Base-by-base conservation (phyloP, 2,888 invertebrate genomes). In the Drosophila siamana region DNA sequence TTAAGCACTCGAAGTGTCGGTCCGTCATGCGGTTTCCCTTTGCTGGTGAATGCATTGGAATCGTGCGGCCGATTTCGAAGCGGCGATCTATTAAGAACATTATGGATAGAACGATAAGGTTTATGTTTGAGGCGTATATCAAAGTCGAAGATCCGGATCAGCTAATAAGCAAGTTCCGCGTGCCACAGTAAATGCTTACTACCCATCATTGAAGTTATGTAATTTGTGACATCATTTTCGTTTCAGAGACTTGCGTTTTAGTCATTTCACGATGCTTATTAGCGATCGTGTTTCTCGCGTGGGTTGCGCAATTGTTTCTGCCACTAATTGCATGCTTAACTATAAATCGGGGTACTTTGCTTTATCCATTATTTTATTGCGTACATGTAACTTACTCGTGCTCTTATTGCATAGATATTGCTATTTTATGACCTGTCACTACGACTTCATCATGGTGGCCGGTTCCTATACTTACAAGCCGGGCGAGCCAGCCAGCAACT, bases 231-330 rank as follows among this genome's bases (percentile, higher is more conserved):
- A 1, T n/a, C 6, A 2, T 15, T 36, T 13, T 13, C 13, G 2
- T 11, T 26, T 38, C 26, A 52, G 52, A 7, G 40, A 52, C 26
- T 11, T n/a, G 15, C 11, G 1, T 5, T 11, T 11, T 4, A 16
- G n/a, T 0, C 16, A 5, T 2, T 61, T 78, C 7, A 36, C 60
- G 0, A 22, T 59, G 1, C 16, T 78, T 0, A 11, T 48, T 4
- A 77, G 19, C 36, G 78, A 79, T 64, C 70, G 66, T 0, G 33
- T 62, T 1, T 74, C 80, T 0, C 80, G 80, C 2, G 70, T 80
- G 15, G 78, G 78, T 3, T 79, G 78, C 19, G 74, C 60, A 5
- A 13, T 79, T 2, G 44, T 68, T 2, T 4, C 36, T 1, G 80
- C 57, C 6, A 43, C 26, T 1, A 24, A 62, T 26, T 80, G 80